Conservation (phyloP, 2,113 vertebrate species). For the Maylandia zebra region DNA sequence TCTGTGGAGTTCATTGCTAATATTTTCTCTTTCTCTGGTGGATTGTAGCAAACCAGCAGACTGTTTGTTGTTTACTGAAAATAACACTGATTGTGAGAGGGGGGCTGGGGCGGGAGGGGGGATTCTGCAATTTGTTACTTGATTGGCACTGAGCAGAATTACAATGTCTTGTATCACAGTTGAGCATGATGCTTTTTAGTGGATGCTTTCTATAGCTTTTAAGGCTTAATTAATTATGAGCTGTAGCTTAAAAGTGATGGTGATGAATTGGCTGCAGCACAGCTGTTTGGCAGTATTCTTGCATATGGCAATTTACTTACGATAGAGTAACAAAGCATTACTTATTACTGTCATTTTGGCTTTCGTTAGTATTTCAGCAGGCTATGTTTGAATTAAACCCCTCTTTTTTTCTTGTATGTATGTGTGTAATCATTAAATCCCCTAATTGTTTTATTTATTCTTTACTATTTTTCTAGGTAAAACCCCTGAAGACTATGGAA, state of each 20-base stretch:
- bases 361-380: background rate
- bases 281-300: background rate
- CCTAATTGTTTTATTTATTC: background rate
- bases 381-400: background rate
- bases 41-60: background rate
- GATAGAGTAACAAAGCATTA: background rate
- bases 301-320: background rate
- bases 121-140: background rate
- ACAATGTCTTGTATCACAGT: background rate
- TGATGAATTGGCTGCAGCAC: background rate
- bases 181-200: background rate
- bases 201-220: background rate
- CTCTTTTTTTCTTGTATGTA: background rate
- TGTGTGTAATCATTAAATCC: background rate
- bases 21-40: background rate
- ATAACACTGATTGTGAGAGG: background rate
- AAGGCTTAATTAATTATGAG: slow-evolving; percentile 10
- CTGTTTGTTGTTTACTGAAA: background rate
- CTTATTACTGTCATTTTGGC: background rate
- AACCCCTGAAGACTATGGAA: slow-evolving; percentile 71
- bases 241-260: background rate
- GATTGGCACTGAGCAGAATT: background rate
- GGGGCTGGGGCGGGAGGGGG: background rate
- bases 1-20: background rate
- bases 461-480: slow-evolving; percentile 57